Evolutionary conservation across 1,140 invertebrate genomes (phyloP).

Genomic region (Euglossa dilemma): DNA sequence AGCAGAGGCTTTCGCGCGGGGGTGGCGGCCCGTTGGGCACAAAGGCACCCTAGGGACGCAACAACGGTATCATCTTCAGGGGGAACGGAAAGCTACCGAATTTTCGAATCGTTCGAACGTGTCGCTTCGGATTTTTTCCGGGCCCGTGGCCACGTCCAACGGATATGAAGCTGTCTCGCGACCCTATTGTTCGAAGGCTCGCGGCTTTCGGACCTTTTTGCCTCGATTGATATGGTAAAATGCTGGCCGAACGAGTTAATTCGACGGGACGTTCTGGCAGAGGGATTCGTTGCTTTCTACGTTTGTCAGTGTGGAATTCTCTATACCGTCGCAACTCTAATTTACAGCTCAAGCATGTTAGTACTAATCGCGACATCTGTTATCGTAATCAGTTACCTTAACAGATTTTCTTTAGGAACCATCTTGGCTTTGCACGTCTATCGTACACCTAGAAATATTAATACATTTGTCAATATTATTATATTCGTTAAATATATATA

Average conservation of each 20-base stretch:
- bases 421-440: no score
- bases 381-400: no score
- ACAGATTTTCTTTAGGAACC: no score
- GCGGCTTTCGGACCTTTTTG: background rate
- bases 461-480: no score
- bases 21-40: constrained; percentile 36
- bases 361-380: no score
- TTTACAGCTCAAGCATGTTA: no score
- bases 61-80: constrained; percentile 56
- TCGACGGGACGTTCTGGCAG: background rate
- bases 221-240: background rate
- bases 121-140: constrained; percentile 26
- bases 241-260: background rate
- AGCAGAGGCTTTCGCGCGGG: constrained; percentile 37
- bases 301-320: no score
- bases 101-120: constrained; percentile 46
- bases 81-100: constrained; percentile 45
- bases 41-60: constrained; percentile 54
- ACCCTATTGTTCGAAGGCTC: constrained; percentile 25
- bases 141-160: background rate
- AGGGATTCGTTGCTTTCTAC: background rate
- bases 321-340: no score
- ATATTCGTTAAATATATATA: no score
- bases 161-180: constrained; percentile 28
- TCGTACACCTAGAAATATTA: no score